Evolutionary conservation across 1,140 invertebrate species (phyloP), one percentile per base, ranked within the genome.

Genomic region (Sweltsa coloradensis): DNA sequence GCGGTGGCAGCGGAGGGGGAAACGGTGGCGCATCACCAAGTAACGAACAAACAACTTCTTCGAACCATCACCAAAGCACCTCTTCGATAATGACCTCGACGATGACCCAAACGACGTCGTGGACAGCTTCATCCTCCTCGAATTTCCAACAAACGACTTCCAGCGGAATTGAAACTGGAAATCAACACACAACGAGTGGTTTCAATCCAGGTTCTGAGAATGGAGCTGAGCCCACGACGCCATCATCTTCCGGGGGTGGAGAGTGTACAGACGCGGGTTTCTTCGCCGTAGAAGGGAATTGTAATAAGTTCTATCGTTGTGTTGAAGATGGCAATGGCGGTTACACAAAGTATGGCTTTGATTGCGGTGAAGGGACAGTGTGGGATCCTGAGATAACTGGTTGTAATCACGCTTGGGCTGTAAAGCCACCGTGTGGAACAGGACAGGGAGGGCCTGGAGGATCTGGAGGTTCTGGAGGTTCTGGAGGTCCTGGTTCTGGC

Each of bases 331-430:
- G 54, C 23, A 63, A 63, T 51, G 56, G 57, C 7, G 65, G 66
- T 6, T 69, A 59, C 45, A 61, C 58, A 26, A 62, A 60, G 54
- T 78, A 79, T 54, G 74, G 81, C 54, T 87, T 81, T 63, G 68
- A 67, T 9, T 87, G 83, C 58, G 77, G 74, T 16, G 66, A 70
- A 34, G 75, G 78, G 49, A 86, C 83, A 6, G 73, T 83, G 48
- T 87, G 81, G 79, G 82, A 86, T 64, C 70, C 75, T 41, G 60
- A 72, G 4, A 59, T 70, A 40, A 63, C 74, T 61, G 70, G 68
- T 7, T 86, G 83, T 60, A 84, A 85, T 63, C 70, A 80, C 54
- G 65, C 72, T 27, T 71, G 70, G 69, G 72, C 71, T 39, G 74
- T 77, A 21, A 18, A 18, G 19, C 5, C 4, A 2, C 3, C n/a